These are phyloP conservation scores for Brachionus sp. DNA, from an alignment of 1,140 invertebrate genomes.

Conservation along the genomic window DNA sequence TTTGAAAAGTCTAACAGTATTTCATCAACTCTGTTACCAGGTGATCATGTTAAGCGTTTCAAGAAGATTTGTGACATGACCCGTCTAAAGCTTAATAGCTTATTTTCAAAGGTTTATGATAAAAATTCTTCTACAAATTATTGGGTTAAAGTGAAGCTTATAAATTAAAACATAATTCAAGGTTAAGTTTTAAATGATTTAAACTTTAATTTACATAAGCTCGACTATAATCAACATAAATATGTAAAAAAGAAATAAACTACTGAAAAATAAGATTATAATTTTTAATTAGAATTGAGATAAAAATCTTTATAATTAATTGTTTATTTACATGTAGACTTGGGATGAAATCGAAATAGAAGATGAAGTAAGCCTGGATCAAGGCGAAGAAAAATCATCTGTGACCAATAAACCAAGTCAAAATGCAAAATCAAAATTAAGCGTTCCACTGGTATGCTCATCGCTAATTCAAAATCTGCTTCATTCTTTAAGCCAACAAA, in stretches of 20 bases:
- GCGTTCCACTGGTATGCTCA: conserved; percentile 22
- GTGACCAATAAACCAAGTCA: neutral
- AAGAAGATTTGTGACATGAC: too few species aligned
- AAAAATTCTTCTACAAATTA: too few species aligned
- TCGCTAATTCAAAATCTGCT: conserved; percentile 15
- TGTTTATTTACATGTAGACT: neutral
- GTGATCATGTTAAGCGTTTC: too few species aligned
- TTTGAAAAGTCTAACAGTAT: too few species aligned
- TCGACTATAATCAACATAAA: neutral
- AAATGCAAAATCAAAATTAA: conserved; percentile 15
- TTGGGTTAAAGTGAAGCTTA: too few species aligned
- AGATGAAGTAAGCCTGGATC: neutral
- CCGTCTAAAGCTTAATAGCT: too few species aligned
- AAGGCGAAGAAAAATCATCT: neutral
- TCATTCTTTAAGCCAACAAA: neutral
- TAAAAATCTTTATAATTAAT: neutral
- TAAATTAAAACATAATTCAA: too few species aligned
- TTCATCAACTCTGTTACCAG: too few species aligned
- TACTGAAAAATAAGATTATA: neutral
- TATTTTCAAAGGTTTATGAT: too few species aligned
- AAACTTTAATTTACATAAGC: neutral
- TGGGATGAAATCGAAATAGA: conserved; percentile 45
- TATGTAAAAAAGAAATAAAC: neutral
- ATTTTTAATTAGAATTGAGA: neutral
- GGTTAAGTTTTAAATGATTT: neutral